Evolutionary conservation across 2,888 invertebrate species (phyloP), one percentile per base, ranked within the genome.

Genomic region (Piscicola geometra): DNA sequence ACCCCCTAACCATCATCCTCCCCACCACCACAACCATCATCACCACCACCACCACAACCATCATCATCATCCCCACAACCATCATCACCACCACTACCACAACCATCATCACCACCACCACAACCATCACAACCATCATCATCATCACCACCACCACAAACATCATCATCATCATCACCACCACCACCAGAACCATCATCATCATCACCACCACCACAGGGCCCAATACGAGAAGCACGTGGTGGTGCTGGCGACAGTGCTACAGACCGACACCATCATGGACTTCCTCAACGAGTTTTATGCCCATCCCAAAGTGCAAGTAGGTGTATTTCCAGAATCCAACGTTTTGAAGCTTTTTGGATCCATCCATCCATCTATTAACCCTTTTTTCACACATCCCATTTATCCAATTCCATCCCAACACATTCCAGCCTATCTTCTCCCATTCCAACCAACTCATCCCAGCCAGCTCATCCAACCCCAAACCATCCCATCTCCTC

Each of bases 211-310:
- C 5, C 25, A 25, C 60, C 95, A 96, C 84, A 89, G 97, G 66
- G 96, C 96, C 0, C 95, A 95, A 84, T 93, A 93, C 71, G 97
- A 97, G 86, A 94, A 94, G 84, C 98, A 98, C 86, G 97, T 98
- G 50, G 98, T 98, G n/a, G 96, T 98, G 30, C 97, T 96, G 84
- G 93, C 94, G 80, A 98, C 94, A 72, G 94, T 93, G 0, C 88
- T 95, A 75, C 94, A 95, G 83, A 93, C 97, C 0, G 97, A 97
- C 85, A 95, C 96, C 77, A 94, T 98, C 82, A 94, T 97, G 93
- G 98, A 98, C 87, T 98, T 98, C 86, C 90, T 98, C 78, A 97
- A 97, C 86, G 98, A 98, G 87, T 98, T 98, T 87, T 98, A 97
- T 86, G 97, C 98, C 56, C 80, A 80, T 75, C 79, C 78, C 21